Percentiles rank a stretch among this genome's conserved stretches.
Conservation (phyloP, 2,888 invertebrate genomes). For the Drosophila algonquin region DNA sequence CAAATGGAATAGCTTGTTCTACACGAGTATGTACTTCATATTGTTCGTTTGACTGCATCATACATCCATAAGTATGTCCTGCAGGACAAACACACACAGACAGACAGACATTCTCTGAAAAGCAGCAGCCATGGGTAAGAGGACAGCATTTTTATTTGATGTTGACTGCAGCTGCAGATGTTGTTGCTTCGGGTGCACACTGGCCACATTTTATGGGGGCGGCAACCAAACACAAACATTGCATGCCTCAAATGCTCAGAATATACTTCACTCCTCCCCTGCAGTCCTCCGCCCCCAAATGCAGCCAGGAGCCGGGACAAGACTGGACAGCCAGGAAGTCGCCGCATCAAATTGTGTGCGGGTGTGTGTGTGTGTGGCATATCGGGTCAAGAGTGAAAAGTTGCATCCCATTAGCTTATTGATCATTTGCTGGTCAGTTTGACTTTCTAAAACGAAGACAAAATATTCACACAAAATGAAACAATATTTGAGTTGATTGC, state of each 20-base stretch:
- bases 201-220: conserved; percentile 27
- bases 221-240: conserved; percentile 49
- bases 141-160: conserved; percentile 49
- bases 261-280: neutral
- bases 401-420: conserved; percentile 48
- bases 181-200: neutral
- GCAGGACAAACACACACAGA: conserved; percentile 11
- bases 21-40: conserved; percentile 76
- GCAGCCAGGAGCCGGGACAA: conserved; percentile 14
- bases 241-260: conserved; percentile 50
- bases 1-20: conserved; percentile 75
- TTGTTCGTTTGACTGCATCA: conserved; percentile 71
- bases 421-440: conserved; percentile 21
- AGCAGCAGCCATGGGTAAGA: neutral
- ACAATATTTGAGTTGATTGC: neutral
- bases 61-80: conserved; percentile 40
- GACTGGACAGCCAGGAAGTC: conserved; percentile 24
- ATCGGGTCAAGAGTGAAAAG: conserved; percentile 58
- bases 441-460: conserved; percentile 10
- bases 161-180: conserved; percentile 20
- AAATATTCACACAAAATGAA: neutral
- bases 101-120: neutral
- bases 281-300: conserved; percentile 34
- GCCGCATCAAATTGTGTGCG: conserved; percentile 46
- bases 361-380: conserved; percentile 45